Percentiles rank a stretch among this genome's conserved stretches.
Evolutionary conservation across 35 echinoderm and acorn worm genomes (phyloP).

Genomic region (Holothuria glaberrima): DNA sequence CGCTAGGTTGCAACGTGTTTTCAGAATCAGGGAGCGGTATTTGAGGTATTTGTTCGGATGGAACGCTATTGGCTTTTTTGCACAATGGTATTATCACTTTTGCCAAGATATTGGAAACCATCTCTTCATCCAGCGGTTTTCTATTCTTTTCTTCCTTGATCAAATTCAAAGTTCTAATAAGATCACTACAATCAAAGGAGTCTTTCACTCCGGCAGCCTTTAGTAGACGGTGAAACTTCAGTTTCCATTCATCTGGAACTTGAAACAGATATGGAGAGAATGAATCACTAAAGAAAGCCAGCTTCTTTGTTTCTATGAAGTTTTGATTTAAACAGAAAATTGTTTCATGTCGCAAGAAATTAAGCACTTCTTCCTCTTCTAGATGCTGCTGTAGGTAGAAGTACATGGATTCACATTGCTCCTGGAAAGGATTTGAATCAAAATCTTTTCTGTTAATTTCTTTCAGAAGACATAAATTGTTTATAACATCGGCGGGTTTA

Average conservation of each 20-base stretch:
- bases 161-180: slow-evolving; percentile 3
- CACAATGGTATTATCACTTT: background rate
- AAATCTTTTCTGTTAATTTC: background rate
- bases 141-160: slow-evolving; percentile 3
- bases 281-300: background rate
- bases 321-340: background rate
- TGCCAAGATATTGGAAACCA: background rate
- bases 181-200: slow-evolving; percentile 48
- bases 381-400: background rate
- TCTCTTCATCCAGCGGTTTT: slow-evolving; percentile 1
- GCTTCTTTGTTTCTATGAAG: background rate
- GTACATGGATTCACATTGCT: background rate
- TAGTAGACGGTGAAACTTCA: slow-evolving; percentile 16
- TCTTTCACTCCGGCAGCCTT: slow-evolving; percentile 53
- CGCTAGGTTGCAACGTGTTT: background rate
- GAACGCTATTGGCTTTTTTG: background rate
- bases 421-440: background rate
- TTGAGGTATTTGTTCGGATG: background rate
- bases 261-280: slow-evolving; percentile 45
- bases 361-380: background rate
- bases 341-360: background rate
- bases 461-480: background rate
- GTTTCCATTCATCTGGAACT: background rate
- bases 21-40: slow-evolving; percentile 49
- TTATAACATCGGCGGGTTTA: background rate